Evolutionary conservation across 2,888 invertebrate species (phyloP).

Genomic region (Oscheius sp.): DNA sequence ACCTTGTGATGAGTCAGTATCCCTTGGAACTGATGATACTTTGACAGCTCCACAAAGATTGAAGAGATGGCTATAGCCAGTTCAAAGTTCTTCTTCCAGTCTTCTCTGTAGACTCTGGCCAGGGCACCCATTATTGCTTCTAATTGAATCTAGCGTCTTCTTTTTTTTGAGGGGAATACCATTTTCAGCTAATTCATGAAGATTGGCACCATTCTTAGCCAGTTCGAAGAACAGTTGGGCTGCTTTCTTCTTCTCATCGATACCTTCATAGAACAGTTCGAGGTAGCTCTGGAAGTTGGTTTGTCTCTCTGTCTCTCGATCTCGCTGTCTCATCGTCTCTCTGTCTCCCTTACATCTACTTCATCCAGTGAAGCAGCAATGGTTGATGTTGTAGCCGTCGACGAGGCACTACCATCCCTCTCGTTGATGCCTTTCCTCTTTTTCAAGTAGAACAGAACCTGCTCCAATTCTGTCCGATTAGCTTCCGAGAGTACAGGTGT

Average conservation of each 20-base stretch:
- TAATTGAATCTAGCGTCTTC: conserved; percentile 41
- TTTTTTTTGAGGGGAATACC: conserved; percentile 78
- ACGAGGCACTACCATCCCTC: conserved; percentile 52
- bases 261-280: conserved; percentile 93
- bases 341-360: conserved; percentile 47
- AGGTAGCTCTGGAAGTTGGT: conserved; percentile 86
- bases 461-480: conserved; percentile 86
- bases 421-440: conserved; percentile 74
- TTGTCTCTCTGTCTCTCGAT: not conserved
- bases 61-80: conserved; percentile 95
- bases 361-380: conserved; percentile 51
- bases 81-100: conserved; percentile 96
- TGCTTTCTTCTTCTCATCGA: conserved; percentile 86
- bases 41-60: conserved; percentile 96
- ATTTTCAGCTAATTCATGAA: conserved; percentile 91
- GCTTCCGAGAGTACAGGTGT: conserved; percentile 85
- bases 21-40: conserved; percentile 92
- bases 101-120: conserved; percentile 93
- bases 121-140: conserved; percentile 93
- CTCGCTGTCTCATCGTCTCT: too few relatives aligned
- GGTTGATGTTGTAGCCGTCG: conserved; percentile 41
- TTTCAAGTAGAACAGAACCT: conserved; percentile 87
- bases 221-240: conserved; percentile 90
- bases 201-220: conserved; percentile 91
- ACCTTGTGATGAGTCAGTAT: conserved; percentile 95